Percentiles rank a stretch among this genome's conserved stretches.
Conservation (phyloP, 2,797 vertebrate species). For the Pogonophryne albipinna region DNA sequence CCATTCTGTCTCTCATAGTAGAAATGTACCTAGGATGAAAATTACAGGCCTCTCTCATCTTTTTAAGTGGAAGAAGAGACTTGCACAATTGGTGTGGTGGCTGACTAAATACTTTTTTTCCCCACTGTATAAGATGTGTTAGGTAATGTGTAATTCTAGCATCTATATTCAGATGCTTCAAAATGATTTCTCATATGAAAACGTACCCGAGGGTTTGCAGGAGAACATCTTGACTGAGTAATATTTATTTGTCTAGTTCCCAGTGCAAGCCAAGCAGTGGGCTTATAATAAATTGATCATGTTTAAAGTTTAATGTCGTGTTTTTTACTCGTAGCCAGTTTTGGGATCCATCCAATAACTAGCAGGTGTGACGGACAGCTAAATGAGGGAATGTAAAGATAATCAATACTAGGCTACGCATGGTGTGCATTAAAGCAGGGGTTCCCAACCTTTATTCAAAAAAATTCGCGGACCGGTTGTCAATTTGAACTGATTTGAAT, state of each 20-base stretch:
- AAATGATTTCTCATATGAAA: background rate
- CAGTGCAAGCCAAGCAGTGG: background rate
- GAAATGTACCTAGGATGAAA: too few species aligned
- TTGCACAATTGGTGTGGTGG: too few species aligned
- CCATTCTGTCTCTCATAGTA: too few species aligned
- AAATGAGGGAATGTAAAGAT: constrained; percentile 23
- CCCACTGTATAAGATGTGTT: background rate
- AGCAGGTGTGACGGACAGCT: constrained; percentile 20
- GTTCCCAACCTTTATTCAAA: too few species aligned
- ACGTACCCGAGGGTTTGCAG: background rate
- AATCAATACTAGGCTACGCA: constrained; percentile 25
- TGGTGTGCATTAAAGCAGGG: too few species aligned
- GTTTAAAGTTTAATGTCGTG: constrained; percentile 43
- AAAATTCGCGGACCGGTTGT: too few species aligned
- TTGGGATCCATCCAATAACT: background rate
- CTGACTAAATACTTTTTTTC: too few species aligned
- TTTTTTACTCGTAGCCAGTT: constrained; percentile 9
- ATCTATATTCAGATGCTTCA: constrained; percentile 2
- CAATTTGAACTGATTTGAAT: too few species aligned
- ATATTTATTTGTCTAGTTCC: background rate
- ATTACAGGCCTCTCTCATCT: too few species aligned
- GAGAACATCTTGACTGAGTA: background rate
- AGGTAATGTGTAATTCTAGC: background rate
- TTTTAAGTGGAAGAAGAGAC: too few species aligned
- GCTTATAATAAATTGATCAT: constrained; percentile 8